Evolutionary conservation across 2,797 vertebrate genomes (phyloP).

Genomic region (Danio kyathit): DNA sequence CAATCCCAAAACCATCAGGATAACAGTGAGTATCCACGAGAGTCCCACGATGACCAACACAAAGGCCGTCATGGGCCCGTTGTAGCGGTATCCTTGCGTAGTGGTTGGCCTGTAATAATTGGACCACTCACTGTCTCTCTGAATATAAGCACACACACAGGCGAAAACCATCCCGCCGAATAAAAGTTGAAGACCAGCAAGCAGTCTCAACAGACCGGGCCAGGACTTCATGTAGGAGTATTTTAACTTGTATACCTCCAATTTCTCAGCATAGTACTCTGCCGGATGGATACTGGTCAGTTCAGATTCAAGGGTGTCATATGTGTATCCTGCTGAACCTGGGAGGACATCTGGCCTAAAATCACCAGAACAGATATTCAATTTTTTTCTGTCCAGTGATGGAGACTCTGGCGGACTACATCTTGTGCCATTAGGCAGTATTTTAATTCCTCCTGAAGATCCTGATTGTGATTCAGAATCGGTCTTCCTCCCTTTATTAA

Average conservation of each 20-base stretch:
- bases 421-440: constrained; percentile 73
- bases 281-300: constrained; percentile 73
- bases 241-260: constrained; percentile 74
- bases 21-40: constrained; percentile 78
- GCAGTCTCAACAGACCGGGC: constrained; percentile 79
- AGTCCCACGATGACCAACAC: constrained; percentile 75
- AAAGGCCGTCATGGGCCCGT: constrained; percentile 82
- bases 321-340: constrained; percentile 31
- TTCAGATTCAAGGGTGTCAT: constrained; percentile 63
- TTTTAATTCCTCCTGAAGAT: constrained; percentile 56
- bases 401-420: constrained; percentile 78
- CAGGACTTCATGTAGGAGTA: constrained; percentile 83
- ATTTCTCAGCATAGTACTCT: constrained; percentile 78
- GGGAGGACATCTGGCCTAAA: neutral
- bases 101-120: constrained; percentile 70
- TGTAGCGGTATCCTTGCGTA: constrained; percentile 76
- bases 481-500: constrained; percentile 58
- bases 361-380: constrained; percentile 54
- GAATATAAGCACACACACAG: constrained; percentile 81
- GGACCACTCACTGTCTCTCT: constrained; percentile 84
- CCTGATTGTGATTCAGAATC: constrained; percentile 54
- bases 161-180: constrained; percentile 82
- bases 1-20: constrained; percentile 77
- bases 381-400: constrained; percentile 61
- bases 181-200: constrained; percentile 80